phyloP scores from a whole-genome alignment of 2,888 invertebrate species.

The Sympetrum striolatum region DNA sequence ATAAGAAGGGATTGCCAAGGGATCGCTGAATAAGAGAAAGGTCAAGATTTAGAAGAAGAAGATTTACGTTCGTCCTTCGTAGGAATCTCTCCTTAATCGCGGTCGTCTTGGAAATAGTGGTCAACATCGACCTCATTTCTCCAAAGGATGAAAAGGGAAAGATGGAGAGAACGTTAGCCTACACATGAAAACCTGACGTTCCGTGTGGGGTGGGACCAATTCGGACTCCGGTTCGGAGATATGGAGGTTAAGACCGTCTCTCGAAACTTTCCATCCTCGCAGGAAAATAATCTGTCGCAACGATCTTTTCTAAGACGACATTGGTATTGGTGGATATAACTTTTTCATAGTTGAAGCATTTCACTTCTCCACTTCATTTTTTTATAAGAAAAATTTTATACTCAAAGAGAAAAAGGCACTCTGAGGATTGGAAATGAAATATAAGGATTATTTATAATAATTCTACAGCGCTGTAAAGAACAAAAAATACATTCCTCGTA shows the following conservation, averaged over 20 bases:
- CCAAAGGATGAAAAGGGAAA: not conserved
- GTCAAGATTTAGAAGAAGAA: not conserved
- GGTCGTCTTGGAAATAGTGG: not conserved
- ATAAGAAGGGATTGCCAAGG: not conserved
- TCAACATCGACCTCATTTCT: not conserved
- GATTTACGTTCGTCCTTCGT: not conserved
- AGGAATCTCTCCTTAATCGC: not conserved
- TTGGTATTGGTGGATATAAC: not conserved
- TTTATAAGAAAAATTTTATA: too few relatives aligned
- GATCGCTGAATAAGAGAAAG: not conserved
- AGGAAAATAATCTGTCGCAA: not conserved
- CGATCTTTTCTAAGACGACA: not conserved
- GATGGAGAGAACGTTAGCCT: not conserved
- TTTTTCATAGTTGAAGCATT: not conserved
- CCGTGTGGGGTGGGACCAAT: not conserved
- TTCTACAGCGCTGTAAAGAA: too few relatives aligned
- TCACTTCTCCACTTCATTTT: not conserved
- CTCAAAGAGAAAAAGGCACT: too few relatives aligned
- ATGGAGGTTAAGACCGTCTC: not conserved
- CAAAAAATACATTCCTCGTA: too few relatives aligned
- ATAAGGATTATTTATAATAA: too few relatives aligned
- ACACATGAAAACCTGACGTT: not conserved
- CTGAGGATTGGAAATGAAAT: too few relatives aligned
- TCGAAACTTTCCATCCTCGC: not conserved
- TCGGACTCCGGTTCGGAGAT: not conserved